These are phyloP conservation scores for Calcarius lapponicus DNA, from an alignment of 2,797 vertebrate species.

Conservation along the genomic window DNA sequence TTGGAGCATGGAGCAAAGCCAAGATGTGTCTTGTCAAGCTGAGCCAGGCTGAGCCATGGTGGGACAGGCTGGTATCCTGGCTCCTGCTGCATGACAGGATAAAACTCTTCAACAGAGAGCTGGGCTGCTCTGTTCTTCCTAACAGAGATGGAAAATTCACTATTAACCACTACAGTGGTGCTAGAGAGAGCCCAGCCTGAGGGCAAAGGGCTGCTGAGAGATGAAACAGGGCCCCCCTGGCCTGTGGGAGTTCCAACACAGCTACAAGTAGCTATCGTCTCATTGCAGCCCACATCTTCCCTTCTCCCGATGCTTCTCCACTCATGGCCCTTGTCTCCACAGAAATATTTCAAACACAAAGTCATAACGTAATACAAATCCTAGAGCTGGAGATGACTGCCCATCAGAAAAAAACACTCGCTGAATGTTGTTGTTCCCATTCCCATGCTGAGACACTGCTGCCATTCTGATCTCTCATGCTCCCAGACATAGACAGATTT, in stretches of 20 bases:
- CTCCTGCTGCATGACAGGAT: fast-evolving
- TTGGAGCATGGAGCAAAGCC: background rate
- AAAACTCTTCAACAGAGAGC: no score
- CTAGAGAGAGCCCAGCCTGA: background rate
- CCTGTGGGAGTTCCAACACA: background rate
- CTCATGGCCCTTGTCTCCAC: background rate
- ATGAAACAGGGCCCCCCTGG: fast-evolving
- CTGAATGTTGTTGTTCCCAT: background rate
- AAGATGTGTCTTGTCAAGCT: no score
- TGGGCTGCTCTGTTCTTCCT: background rate
- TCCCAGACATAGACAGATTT: background rate
- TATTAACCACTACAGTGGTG: background rate
- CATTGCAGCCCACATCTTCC: background rate
- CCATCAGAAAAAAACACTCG: background rate
- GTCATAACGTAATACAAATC: background rate
- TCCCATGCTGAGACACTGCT: fast-evolving
- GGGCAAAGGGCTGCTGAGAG: background rate
- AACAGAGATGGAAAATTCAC: background rate
- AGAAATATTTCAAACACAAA: background rate
- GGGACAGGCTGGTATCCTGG: background rate
- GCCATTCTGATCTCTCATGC: background rate
- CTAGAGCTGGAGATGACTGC: background rate
- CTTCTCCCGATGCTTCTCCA: background rate
- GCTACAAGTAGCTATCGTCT: no score
- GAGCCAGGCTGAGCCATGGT: background rate